A percentile compares a stretch with the other conserved stretches of the same genome.
phyloP scores from a whole-genome alignment of 1,140 invertebrate genomes.

The Microplitis demolitor region DNA sequence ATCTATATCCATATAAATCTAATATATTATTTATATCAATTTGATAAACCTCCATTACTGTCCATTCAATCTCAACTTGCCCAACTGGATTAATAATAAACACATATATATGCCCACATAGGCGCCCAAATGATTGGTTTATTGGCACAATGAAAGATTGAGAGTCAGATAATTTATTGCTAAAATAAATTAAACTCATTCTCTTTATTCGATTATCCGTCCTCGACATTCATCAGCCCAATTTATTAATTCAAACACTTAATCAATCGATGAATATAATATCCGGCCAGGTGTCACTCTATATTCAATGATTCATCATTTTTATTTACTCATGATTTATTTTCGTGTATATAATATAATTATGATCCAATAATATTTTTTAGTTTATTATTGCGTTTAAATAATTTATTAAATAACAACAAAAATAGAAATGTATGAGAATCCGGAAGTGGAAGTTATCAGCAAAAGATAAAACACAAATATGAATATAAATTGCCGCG shows the following conservation, averaged over 20 bases:
- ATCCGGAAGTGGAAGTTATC: no score
- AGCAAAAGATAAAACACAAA: no score
- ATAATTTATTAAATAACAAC: no score
- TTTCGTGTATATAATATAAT: no score
- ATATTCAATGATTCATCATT: not conserved
- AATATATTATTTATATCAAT: constrained; percentile 43
- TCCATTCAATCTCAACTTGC: constrained; percentile 16
- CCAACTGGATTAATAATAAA: not conserved
- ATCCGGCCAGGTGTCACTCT: not conserved
- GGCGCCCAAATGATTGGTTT: no score
- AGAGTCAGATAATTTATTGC: not conserved
- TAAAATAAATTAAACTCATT: not conserved
- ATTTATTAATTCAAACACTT: not conserved
- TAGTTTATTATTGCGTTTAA: no score
- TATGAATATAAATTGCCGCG: no score
- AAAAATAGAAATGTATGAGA: no score
- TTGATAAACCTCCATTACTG: constrained; percentile 42
- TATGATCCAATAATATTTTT: no score
- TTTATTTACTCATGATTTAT: no score
- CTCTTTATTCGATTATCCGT: not conserved
- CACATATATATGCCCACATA: not conserved
- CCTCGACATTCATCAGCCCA: not conserved
- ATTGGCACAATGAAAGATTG: no score
- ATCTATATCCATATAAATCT: constrained; percentile 7
- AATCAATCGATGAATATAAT: not conserved